Base-by-base conservation (phyloP, 1,140 invertebrate genomes). In the Pectinophora gossypiella region DNA sequence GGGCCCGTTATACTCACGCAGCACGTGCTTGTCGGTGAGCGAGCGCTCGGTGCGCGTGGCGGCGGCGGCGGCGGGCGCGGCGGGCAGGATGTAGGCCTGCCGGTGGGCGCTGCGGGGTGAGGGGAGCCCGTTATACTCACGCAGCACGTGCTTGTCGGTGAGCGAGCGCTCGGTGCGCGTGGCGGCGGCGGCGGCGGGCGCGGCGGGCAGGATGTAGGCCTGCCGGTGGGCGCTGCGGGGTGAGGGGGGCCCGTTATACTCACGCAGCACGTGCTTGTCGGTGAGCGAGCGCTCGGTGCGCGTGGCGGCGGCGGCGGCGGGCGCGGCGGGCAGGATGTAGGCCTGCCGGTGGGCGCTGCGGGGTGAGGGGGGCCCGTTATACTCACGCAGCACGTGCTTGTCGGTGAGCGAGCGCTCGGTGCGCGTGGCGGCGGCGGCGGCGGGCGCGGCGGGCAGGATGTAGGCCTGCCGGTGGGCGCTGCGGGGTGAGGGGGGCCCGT, bases 151-250 rank as follows among this genome's bases (percentile, higher is more conserved):
- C 88, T 98, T 97, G 76, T 94, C 98, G 6, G 98, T 98, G 55
- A 99, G 97, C 59, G 97, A 96, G 70, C 97, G 96, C 89, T 94
- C 95, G 0, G 97, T 98, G 42, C 95, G 91, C 1, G 96, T 98
- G 82, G 95, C 92, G 43, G 91, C 90, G 89, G 98, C 93, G 1
- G 95, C 91, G 57, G 92, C 89, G 51, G 98, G 92, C 21, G 91
- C 88, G 76, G 93, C 92, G 7, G 97, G 94, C 64, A 99, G 92
- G 64, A 99, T 97, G 82, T 95, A 99, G 1, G 96, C 93, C 83
- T 97, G 95, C 18, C 94, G 92, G 77, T 97, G 1, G 98, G 92
- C 42, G 96, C 90, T 0, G 97, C 96, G 65, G 94, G 90, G n/a
- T n/a, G n/a, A n/a, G n/a, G n/a, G n/a, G n/a, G n/a, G n/a, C n/a